Percentiles rank a stretch among this genome's conserved stretches.
phyloP scores from a whole-genome alignment of 1,140 invertebrate species.

The Anthonomus grandis region DNA sequence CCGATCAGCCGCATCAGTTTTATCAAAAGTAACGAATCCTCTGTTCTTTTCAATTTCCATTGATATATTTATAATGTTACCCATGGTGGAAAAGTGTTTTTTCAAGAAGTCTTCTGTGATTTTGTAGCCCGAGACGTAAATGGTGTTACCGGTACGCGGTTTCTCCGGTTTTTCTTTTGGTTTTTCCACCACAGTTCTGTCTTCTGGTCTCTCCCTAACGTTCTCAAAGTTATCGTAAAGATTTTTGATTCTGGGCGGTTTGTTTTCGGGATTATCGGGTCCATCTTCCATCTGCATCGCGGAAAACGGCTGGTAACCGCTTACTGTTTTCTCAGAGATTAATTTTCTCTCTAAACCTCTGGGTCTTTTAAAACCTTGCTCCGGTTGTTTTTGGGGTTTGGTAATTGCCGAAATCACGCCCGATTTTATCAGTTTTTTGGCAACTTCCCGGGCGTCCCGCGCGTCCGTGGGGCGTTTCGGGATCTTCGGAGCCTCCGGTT shows the following conservation, averaged over 20 bases:
- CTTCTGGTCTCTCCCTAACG: conserved; percentile 64
- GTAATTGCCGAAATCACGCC: conserved; percentile 85
- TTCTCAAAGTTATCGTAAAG: conserved; percentile 88
- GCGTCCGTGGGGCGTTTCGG: conserved; percentile 81
- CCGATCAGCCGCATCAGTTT: conserved; percentile 77
- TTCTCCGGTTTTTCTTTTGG: conserved; percentile 57
- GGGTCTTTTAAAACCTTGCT: conserved; percentile 64
- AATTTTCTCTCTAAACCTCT: conserved; percentile 75
- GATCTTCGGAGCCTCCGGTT: conserved; percentile 75
- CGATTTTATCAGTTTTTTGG: conserved; percentile 90
- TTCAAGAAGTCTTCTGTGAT: conserved; percentile 80
- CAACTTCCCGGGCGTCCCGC: conserved; percentile 90
- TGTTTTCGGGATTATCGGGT: conserved; percentile 49
- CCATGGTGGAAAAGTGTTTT: conserved; percentile 74
- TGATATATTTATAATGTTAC: conserved; percentile 81
- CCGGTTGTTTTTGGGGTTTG: conserved; percentile 71
- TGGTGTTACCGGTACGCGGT: conserved; percentile 75
- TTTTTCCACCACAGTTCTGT: conserved; percentile 54
- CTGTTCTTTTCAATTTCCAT: conserved; percentile 88
- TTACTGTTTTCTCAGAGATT: conserved; percentile 67
- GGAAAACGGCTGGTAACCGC: conserved; percentile 87
- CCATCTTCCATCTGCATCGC: conserved; percentile 72
- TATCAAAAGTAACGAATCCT: conserved; percentile 92
- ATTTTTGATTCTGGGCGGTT: conserved; percentile 64
- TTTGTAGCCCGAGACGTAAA: conserved; percentile 79